These are phyloP conservation scores for Temnothorax unifasciatus DNA, from an alignment of 2,888 invertebrate genomes.

Conservation along the genomic window DNA sequence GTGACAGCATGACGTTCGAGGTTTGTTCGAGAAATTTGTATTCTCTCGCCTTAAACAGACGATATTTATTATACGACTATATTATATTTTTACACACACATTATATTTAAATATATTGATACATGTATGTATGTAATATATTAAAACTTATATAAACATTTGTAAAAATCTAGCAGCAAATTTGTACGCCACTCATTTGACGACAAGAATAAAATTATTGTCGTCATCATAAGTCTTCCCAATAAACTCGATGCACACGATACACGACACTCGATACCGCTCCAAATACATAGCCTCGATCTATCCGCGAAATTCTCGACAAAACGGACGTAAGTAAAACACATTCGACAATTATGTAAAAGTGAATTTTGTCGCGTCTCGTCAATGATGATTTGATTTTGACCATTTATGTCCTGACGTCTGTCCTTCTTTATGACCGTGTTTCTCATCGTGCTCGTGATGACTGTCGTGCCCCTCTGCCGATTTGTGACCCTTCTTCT, in stretches of 20 bases:
- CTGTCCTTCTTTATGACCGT: conserved; percentile 86
- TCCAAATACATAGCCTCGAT: neutral
- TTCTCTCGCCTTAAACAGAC: neutral
- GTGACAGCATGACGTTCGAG: conserved; percentile 29
- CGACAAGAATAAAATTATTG: neutral
- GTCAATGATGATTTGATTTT: conserved; percentile 83
- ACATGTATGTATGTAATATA: neutral
- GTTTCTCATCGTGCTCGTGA: conserved; percentile 86
- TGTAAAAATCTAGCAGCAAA: conserved; percentile 5
- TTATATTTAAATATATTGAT: conserved; percentile 8
- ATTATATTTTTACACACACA: neutral
- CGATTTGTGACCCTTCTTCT: conserved; percentile 88
- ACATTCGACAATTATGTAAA: neutral
- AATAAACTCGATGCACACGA: neutral
- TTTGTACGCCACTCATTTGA: neutral
- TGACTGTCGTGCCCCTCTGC: conserved; percentile 88
- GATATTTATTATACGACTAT: neutral
- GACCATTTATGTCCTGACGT: conserved; percentile 88
- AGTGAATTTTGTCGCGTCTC: neutral
- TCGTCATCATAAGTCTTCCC: neutral
- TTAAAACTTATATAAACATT: neutral
- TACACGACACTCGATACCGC: neutral
- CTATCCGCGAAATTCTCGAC: neutral
- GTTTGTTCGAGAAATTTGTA: neutral
- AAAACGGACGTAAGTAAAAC: neutral